Conservation (phyloP, 2,888 invertebrate species). For the Cosmia pyralina region DNA sequence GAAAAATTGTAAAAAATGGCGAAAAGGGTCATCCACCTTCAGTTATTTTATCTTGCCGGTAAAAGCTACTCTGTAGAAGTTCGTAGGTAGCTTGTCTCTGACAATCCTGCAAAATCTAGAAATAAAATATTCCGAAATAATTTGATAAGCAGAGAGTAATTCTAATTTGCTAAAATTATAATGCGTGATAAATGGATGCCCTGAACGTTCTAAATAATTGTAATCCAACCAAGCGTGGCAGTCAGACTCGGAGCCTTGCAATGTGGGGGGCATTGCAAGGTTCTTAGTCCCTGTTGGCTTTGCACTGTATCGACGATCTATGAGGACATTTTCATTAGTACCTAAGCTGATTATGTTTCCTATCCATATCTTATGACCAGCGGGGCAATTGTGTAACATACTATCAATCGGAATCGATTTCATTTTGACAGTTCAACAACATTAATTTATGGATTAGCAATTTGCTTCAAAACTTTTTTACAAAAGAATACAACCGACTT, state of each 20-base stretch:
- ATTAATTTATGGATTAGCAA: too few relatives aligned
- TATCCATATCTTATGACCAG: neutral
- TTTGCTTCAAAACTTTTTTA: too few relatives aligned
- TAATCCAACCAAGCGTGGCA: neutral
- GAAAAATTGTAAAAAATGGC: too few relatives aligned
- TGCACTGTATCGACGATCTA: neutral
- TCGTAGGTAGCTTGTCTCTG: neutral
- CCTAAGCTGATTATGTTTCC: neutral
- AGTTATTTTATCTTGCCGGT: neutral
- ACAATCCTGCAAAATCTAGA: neutral
- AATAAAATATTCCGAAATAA: neutral
- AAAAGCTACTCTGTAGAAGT: neutral
- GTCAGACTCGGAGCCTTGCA: slow-evolving; percentile 1
- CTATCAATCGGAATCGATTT: too few relatives aligned
- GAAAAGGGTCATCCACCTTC: neutral
- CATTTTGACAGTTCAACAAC: too few relatives aligned
- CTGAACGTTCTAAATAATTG: slow-evolving; percentile 2
- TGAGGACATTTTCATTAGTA: neutral
- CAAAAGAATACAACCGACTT: too few relatives aligned
- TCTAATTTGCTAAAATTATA: neutral
- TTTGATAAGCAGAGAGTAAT: neutral
- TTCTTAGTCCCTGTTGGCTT: neutral
- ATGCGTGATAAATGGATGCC: neutral
- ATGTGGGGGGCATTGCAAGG: neutral
- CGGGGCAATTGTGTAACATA: too few relatives aligned